These are phyloP conservation scores for Uria lomvia DNA, from an alignment of 2,113 vertebrate genomes.

Conservation along the genomic window DNA sequence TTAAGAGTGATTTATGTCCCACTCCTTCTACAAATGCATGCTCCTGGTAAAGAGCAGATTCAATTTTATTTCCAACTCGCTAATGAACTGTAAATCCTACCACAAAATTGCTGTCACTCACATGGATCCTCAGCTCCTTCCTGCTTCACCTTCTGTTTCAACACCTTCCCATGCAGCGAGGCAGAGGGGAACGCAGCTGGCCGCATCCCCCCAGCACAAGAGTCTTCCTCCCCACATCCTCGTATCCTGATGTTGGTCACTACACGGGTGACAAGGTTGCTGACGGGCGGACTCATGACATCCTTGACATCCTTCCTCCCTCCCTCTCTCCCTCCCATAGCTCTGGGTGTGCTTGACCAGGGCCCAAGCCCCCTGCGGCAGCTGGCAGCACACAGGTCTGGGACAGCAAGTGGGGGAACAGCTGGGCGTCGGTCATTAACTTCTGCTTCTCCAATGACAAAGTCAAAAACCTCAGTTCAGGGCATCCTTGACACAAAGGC, in stretches of 20 bases:
- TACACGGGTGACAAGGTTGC: rapidly evolving
- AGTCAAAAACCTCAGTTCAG: neutral
- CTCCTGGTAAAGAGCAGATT: neutral
- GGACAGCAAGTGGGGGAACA: neutral
- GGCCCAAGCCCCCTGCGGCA: neutral
- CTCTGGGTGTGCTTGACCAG: rapidly evolving
- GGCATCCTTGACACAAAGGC: neutral
- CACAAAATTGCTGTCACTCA: neutral
- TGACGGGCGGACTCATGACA: neutral
- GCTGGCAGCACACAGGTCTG: neutral
- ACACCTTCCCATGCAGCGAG: neutral
- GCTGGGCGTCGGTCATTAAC: neutral
- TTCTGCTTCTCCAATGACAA: neutral
- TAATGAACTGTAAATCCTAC: neutral
- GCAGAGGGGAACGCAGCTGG: neutral
- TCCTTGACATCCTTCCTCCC: neutral
- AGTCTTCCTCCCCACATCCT: neutral
- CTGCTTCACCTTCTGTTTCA: neutral
- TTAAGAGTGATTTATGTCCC: neutral
- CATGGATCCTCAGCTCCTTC: neutral
- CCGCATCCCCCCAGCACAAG: neutral
- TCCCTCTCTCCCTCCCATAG: neutral
- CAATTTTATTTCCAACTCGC: neutral
- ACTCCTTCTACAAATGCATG: rapidly evolving
- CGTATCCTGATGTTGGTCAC: neutral